Evolutionary conservation across 92 coral and sea anemone genomes (phyloP), one percentile per base, ranked within the genome.

Genomic region (Palythoa heliodiscus): DNA sequence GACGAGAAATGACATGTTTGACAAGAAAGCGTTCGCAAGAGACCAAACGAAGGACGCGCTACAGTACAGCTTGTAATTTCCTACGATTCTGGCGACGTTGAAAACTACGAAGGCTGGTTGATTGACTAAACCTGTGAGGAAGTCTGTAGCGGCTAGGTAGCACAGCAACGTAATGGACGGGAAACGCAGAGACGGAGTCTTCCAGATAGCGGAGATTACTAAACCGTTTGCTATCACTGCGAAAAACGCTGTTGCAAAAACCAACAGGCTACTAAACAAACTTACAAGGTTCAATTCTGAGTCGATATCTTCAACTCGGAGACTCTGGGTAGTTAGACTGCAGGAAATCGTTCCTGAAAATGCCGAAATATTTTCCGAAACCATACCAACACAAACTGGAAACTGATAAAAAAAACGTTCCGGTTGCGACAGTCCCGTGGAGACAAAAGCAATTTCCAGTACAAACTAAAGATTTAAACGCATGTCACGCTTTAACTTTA

Each of bases 161-260:
- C 84, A 66, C 84, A 80, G 48, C 39, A 80, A 68, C 5, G 39
- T 64, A 17, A 63, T 66, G 74, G 84, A 80, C 1, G 84, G 84
- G 13, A 22, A 64, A 6, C 73, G 58, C 72, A 80, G 17, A 23
- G 73, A 80, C 12, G 84, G 73, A 70, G 84, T 80, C 23, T 52
- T 64, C 75, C 84, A 67, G 16, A 80, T 35, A 2, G 84, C 73
- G 7, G 47, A 25, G 50, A 80, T 66, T 13, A 80, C 84, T 54
- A 80, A 80, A 24, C 84, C 84, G 40, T 80, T 80, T 13, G 84
- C 84, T 13, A 67, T 66, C 15, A 80, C 84, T n/a, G 84, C 84
- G 23, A 35, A 47, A 50, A 80, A 66, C 37, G 84, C 66, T 9
- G 73, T 22, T 23, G 74, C 74, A 20, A 80, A 80, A 47, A 80